Conservation (phyloP, 2,113 vertebrate species). For the Pithys albifrons region DNA sequence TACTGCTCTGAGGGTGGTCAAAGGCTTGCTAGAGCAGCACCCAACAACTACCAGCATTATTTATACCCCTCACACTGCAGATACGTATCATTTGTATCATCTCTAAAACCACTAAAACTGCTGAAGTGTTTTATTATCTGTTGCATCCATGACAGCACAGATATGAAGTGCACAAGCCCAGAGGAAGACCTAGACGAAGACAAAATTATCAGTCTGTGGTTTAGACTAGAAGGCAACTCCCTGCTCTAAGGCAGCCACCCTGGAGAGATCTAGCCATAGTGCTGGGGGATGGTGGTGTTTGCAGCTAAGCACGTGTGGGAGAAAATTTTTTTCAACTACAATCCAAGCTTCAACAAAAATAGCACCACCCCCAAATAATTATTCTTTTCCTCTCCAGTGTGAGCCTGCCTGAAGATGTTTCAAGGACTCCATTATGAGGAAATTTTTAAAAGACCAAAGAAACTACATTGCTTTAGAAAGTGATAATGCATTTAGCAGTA, state of each 20-base stretch:
- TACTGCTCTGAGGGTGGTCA: background rate
- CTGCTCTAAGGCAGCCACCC: background rate
- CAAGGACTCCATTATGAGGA: constrained; percentile 40
- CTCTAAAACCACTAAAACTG: background rate
- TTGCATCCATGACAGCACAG: background rate
- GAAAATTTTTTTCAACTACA: background rate
- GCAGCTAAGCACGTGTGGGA: background rate
- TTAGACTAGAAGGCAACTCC: background rate
- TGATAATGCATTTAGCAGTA: constrained; percentile 12
- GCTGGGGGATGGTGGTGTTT: background rate
- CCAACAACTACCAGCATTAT: background rate
- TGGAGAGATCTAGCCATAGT: background rate
- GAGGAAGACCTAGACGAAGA: background rate
- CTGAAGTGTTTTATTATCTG: background rate
- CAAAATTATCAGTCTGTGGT: background rate
- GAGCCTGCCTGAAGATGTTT: constrained; percentile 49
- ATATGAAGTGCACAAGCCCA: background rate
- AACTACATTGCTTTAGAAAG: constrained; percentile 56
- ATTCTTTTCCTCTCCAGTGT: constrained; percentile 35
- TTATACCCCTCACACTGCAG: background rate
- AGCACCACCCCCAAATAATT: constrained; percentile 48
- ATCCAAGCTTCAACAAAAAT: constrained; percentile 30
- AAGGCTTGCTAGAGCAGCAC: background rate
- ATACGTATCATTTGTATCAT: background rate
- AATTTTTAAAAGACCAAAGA: constrained; percentile 49